Conservation (phyloP, 2,113 vertebrate species). For the Lagopus leucura region DNA sequence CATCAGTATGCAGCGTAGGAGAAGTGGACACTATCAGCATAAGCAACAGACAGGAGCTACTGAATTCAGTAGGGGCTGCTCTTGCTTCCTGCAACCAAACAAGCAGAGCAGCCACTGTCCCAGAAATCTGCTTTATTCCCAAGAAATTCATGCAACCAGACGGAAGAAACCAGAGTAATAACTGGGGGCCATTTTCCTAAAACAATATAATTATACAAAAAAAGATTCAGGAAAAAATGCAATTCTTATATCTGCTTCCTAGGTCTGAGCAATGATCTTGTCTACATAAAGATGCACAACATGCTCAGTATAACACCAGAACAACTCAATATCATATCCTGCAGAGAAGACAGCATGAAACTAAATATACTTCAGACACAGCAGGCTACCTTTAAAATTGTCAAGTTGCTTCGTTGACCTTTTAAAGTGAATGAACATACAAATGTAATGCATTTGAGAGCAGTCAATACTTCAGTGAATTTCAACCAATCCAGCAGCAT, state of each 20-base stretch:
- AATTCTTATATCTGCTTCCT: background rate
- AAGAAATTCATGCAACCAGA: background rate
- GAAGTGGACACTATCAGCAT: conserved; percentile 30
- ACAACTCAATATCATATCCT: background rate
- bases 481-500: background rate
- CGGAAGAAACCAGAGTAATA: background rate
- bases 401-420: background rate
- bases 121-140: conserved; percentile 13
- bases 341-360: background rate
- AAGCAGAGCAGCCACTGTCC: background rate
- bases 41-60: conserved; percentile 10
- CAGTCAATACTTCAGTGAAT: background rate
- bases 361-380: background rate
- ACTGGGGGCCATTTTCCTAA: background rate
- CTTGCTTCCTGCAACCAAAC: background rate
- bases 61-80: background rate
- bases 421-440: background rate
- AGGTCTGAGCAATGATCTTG: background rate
- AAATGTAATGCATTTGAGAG: background rate
- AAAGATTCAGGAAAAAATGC: background rate
- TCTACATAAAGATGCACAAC: background rate
- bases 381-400: background rate
- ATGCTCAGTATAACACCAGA: background rate
- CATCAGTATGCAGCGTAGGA: conserved; percentile 59
- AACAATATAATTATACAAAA: background rate